phyloP scores from a whole-genome alignment of 1,140 invertebrate genomes.

The Drosophila sulfurigaster region DNA sequence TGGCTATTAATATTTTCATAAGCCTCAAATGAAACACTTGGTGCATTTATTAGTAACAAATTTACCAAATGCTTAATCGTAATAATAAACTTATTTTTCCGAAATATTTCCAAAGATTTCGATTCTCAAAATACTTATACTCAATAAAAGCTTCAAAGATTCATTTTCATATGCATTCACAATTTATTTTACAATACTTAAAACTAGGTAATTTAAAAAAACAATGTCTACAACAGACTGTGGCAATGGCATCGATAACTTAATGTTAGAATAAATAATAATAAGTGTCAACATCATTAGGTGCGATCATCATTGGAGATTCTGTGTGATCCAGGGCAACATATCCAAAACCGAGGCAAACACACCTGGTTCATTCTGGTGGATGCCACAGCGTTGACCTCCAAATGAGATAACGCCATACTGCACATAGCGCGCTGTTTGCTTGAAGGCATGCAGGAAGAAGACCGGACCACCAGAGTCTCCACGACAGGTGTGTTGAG shows the following conservation, averaged over 20 bases:
- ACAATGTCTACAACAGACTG: constrained; percentile 34
- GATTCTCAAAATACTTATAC: background rate
- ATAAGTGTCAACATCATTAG: constrained; percentile 3
- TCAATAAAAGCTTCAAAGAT: background rate
- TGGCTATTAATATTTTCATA: too few species aligned
- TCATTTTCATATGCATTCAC: constrained; percentile 19
- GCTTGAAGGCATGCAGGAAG: constrained; percentile 50
- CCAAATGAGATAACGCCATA: constrained; percentile 75
- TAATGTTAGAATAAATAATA: constrained; percentile 38
- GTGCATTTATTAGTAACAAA: too few species aligned
- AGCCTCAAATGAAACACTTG: too few species aligned
- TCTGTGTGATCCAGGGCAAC: constrained; percentile 81
- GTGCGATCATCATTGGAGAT: constrained; percentile 58
- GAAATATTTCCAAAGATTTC: background rate
- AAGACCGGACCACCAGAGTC: constrained; percentile 91
- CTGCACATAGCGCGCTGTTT: constrained; percentile 58
- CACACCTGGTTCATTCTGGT: constrained; percentile 63
- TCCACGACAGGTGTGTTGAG: constrained; percentile 89
- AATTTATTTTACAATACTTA: constrained; percentile 45
- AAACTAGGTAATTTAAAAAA: constrained; percentile 25
- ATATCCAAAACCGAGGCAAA: constrained; percentile 76
- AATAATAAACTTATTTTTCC: too few species aligned
- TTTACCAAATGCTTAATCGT: too few species aligned
- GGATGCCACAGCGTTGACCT: constrained; percentile 53
- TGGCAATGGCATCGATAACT: constrained; percentile 56